A percentile compares a stretch with the other conserved stretches of the same genome.
phyloP scores from a whole-genome alignment of 2,888 invertebrate species.

The Noctua janthina region DNA sequence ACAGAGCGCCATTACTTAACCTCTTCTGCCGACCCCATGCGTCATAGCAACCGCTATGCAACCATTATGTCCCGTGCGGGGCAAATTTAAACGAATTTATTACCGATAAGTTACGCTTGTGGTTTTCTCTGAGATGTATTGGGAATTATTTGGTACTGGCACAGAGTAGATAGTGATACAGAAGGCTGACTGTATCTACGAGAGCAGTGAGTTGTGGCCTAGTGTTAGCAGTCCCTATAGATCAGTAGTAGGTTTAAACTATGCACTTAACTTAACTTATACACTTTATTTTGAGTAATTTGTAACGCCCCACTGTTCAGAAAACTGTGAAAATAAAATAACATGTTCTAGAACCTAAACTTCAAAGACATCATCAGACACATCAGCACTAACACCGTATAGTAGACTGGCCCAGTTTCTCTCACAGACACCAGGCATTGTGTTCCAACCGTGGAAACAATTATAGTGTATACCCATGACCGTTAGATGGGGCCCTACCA shows the following conservation, averaged over 20 bases:
- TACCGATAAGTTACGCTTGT: slow-evolving; percentile 26
- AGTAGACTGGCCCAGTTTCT: not conserved
- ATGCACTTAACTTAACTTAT: no score
- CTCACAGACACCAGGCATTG: not conserved
- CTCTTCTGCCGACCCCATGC: slow-evolving; percentile 36
- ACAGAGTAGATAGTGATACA: not conserved
- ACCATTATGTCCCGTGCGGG: slow-evolving; percentile 28
- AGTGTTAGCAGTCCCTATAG: not conserved
- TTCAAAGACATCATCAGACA: not conserved
- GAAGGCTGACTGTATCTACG: not conserved
- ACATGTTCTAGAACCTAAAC: no score
- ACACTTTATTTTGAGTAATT: not conserved
- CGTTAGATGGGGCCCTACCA: not conserved
- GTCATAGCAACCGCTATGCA: slow-evolving; percentile 52
- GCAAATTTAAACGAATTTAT: slow-evolving; percentile 54
- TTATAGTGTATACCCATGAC: not conserved
- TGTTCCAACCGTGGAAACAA: not conserved
- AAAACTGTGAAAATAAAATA: no score
- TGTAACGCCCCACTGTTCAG: no score
- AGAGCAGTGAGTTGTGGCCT: not conserved
- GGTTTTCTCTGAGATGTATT: slow-evolving; percentile 24
- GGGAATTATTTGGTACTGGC: slow-evolving; percentile 6
- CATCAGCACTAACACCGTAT: not conserved
- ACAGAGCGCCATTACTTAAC: slow-evolving; percentile 49
- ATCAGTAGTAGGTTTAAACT: not conserved